Conservation (phyloP, 2,113 vertebrate genomes). For the Bucco capensis region DNA sequence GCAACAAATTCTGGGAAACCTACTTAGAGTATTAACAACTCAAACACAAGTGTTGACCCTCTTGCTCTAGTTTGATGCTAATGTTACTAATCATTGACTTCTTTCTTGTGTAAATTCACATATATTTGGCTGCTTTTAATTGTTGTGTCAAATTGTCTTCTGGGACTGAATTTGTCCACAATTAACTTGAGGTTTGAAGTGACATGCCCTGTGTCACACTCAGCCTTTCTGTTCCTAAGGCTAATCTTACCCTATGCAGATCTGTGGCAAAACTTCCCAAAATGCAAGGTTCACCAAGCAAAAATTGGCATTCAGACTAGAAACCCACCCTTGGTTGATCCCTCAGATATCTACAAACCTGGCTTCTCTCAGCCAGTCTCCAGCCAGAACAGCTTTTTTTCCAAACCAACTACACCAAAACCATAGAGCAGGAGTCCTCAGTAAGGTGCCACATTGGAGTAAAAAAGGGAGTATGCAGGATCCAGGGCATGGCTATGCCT, state of each 20-base stretch:
- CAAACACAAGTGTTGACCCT: background rate
- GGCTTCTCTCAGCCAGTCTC: background rate
- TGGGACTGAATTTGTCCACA: background rate
- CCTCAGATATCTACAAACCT: background rate
- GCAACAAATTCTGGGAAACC: background rate
- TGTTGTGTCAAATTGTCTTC: background rate
- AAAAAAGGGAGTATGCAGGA: fast-evolving
- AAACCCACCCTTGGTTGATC: background rate
- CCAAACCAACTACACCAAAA: background rate
- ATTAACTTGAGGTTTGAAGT: background rate
- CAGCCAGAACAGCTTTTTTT: background rate
- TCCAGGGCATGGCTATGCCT: background rate
- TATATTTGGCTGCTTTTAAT: background rate
- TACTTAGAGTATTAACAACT: background rate
- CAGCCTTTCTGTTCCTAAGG: background rate
- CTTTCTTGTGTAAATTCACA: background rate
- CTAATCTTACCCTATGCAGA: background rate
- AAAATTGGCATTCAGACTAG: background rate
- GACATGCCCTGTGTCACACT: background rate
- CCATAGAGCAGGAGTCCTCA: background rate
- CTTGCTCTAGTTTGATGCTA: background rate
- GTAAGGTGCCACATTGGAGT: background rate
- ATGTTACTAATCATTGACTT: background rate
- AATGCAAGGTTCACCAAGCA: background rate
- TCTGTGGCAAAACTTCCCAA: background rate